phyloP scores from a whole-genome alignment of 2,797 vertebrate species.

The Clangula hyemalis region DNA sequence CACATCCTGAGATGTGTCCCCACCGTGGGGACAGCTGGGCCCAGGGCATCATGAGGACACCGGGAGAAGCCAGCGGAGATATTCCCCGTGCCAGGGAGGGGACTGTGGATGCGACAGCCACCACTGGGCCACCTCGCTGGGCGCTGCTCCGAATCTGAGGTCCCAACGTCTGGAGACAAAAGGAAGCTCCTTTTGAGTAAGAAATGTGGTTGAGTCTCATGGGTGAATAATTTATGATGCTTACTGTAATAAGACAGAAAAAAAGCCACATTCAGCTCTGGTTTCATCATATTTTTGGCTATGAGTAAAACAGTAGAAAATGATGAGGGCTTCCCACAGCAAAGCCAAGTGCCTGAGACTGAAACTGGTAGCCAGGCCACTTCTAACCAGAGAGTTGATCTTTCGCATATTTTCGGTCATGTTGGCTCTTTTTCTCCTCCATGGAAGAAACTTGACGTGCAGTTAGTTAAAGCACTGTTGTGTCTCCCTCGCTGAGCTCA shows the following conservation, averaged over 20 bases:
- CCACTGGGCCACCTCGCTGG: no score
- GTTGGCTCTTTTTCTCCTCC: background rate
- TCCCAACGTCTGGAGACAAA: background rate
- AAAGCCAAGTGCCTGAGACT: slow-evolving; percentile 25
- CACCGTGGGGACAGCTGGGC: rapidly evolving
- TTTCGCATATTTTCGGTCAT: slow-evolving; percentile 27
- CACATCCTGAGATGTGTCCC: background rate
- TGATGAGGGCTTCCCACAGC: slow-evolving; percentile 38
- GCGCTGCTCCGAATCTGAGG: background rate
- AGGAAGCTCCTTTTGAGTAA: slow-evolving; percentile 46
- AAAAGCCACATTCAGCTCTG: slow-evolving; percentile 27
- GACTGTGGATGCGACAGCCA: background rate
- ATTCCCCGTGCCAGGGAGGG: background rate
- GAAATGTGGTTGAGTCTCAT: background rate
- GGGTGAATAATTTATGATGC: slow-evolving; percentile 57
- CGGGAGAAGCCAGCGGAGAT: background rate
- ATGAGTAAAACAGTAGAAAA: slow-evolving; percentile 40
- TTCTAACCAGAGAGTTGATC: slow-evolving; percentile 25
- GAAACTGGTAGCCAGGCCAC: slow-evolving; percentile 36
- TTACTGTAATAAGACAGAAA: slow-evolving; percentile 53
- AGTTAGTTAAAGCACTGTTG: background rate
- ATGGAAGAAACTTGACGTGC: background rate
- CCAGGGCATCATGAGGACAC: background rate
- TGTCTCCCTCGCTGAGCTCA: background rate
- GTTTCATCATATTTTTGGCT: slow-evolving; percentile 53